phyloP scores from a whole-genome alignment of 2,888 invertebrate genomes.

The Noctuana brunneofusca region DNA sequence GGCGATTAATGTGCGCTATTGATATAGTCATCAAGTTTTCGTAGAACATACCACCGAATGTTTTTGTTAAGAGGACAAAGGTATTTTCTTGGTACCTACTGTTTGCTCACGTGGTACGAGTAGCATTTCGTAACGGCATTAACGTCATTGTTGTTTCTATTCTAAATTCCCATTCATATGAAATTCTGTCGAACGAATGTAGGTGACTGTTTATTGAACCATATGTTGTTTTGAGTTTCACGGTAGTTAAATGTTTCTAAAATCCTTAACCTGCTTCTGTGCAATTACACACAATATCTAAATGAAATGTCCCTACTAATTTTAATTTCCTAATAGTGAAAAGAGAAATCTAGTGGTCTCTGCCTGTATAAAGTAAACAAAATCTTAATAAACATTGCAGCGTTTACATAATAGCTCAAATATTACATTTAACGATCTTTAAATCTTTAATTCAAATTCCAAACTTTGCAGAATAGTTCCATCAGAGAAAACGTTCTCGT shows the following conservation, averaged over 20 bases:
- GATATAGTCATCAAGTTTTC: conserved; percentile 11
- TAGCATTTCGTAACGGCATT: conserved; percentile 19
- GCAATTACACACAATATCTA: too few species aligned
- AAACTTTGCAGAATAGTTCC: background rate
- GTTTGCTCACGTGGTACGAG: conserved; percentile 34
- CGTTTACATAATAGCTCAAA: background rate
- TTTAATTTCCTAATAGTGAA: too few species aligned
- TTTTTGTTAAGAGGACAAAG: conserved; percentile 21
- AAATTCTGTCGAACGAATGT: conserved; percentile 2
- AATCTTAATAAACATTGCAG: too few species aligned
- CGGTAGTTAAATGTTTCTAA: background rate
- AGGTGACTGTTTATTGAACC: background rate
- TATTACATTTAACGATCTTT: background rate
- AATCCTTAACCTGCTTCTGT: too few species aligned
- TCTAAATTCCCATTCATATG: conserved; percentile 26
- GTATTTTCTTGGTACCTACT: conserved; percentile 23
- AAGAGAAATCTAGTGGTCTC: too few species aligned
- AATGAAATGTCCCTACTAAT: too few species aligned
- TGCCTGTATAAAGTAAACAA: too few species aligned
- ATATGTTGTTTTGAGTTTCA: background rate
- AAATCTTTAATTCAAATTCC: too few species aligned
- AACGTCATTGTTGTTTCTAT: conserved; percentile 28
- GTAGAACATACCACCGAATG: background rate
- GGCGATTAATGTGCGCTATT: background rate
- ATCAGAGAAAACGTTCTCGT: background rate